phyloP scores from a whole-genome alignment of 2,797 vertebrate genomes.

The Pipistrellus kuhlii region DNA sequence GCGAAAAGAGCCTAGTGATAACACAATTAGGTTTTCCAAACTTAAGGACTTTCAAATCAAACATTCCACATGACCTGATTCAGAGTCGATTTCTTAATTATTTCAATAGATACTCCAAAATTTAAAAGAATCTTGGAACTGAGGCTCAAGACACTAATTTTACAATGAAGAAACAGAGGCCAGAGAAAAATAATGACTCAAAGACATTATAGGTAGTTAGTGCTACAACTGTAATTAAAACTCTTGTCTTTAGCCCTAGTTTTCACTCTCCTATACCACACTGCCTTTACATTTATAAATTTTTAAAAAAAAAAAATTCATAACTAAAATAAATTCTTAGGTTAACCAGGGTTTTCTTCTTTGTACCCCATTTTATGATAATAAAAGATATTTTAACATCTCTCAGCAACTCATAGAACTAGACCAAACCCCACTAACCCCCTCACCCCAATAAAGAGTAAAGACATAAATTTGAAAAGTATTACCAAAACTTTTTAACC shows the following conservation, averaged over 20 bases:
- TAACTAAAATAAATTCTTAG: neutral
- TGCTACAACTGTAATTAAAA: conserved; percentile 22
- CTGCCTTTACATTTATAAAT: neutral
- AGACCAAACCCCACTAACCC: neutral
- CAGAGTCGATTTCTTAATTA: conserved; percentile 30
- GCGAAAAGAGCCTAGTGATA: neutral
- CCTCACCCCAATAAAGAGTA: neutral
- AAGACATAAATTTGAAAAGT: conserved; percentile 51
- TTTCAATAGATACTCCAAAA: conserved; percentile 13
- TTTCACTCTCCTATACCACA: neutral
- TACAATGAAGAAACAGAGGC: conserved; percentile 42
- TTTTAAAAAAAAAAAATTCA: neutral
- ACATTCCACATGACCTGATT: neutral
- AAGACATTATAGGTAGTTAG: conserved; percentile 26
- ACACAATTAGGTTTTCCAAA: conserved; percentile 39
- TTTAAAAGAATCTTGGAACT: conserved; percentile 33
- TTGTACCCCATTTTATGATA: conserved; percentile 1
- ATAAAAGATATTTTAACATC: conserved; percentile 21
- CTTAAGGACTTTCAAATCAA: conserved; percentile 53
- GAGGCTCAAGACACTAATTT: conserved; percentile 30
- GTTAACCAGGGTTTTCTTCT: conserved; percentile 51
- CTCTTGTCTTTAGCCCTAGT: neutral
- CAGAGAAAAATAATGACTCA: neutral
- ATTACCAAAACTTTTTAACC: neutral
- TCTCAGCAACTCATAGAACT: conserved; percentile 12